Evolutionary conservation across 2,113 vertebrate species (phyloP).

Genomic region (Cyanoramphus novaezelandiae): DNA sequence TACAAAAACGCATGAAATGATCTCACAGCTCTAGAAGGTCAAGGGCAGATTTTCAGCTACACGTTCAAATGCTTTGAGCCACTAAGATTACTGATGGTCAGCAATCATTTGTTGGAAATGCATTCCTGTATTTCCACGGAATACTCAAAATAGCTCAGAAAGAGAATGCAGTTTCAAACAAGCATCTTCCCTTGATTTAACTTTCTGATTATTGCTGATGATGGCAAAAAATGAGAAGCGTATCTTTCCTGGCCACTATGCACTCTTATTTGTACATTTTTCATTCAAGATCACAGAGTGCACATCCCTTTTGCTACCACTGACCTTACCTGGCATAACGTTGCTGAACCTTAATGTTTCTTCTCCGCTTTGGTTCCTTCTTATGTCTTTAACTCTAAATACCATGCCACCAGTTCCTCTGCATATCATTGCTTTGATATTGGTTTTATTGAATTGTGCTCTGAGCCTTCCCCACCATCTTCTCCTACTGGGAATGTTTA

Average conservation of each 20-base stretch:
- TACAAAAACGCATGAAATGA: rapidly evolving
- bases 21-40: neutral
- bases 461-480: neutral
- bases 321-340: neutral
- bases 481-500: neutral
- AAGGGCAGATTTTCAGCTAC: neutral
- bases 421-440: neutral
- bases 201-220: slow-evolving; percentile 21
- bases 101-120: neutral
- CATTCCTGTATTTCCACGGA: neutral
- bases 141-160: neutral
- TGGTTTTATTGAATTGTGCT: neutral
- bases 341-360: neutral
- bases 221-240: neutral
- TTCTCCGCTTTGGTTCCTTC: neutral
- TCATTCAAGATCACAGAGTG: neutral
- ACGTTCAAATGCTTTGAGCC: neutral
- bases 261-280: neutral
- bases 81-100: neutral
- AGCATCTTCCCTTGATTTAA: neutral
- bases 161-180: neutral
- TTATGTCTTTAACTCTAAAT: neutral
- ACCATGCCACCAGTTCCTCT: neutral
- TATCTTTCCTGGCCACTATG: neutral
- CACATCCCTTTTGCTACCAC: neutral